Evolutionary conservation across 2,113 vertebrate species (phyloP), one percentile per base, ranked within the genome.

Genomic region (Hydrolagus affinis): DNA sequence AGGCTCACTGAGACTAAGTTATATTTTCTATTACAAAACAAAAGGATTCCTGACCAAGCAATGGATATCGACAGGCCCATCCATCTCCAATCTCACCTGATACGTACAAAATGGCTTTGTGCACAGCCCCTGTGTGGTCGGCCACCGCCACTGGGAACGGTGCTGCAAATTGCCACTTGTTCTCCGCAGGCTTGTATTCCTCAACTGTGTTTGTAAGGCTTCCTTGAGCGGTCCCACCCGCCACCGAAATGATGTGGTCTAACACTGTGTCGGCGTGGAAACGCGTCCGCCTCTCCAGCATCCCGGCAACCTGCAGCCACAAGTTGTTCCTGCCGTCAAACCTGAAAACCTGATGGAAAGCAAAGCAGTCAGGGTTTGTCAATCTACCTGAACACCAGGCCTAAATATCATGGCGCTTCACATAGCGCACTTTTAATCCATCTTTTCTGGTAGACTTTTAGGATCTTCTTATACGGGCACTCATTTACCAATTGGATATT

Each of bases 81-180:
- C n/a, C 25, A 59, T 64, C 85, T 68, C 72, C 21, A 1, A 0
- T 7, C 0, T 88, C 76, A 91, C 90, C 90, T 88, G 90, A 88
- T 28, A 90, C 86, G 9, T 90, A 92, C 85, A 92, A 87, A 72
- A 91, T 91, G 80, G 89, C 90, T 74, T 77, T 85, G 70, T 91
- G 89, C 11, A 87, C 88, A 0, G 91, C 83, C 23, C 91, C 89
- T 0, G 89, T 85, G 0, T 91, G 91, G 32, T 92, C 90, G 8
- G 90, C 91, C 69, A 90, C 57, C 0, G 90, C 87, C 0, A 0
- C 0, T 0, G 91, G 90, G 74, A 89, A 86, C 0, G 90, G 86
- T 8, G 87, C 85, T 12, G 85, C 0, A 2, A 77, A 86, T n/a
- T 88, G 86, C 91, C 92, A 92, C 6, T 68, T 87, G 85, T 91